phyloP scores from a whole-genome alignment of 2,797 vertebrate species.

The Eutrigla gurnardus region DNA sequence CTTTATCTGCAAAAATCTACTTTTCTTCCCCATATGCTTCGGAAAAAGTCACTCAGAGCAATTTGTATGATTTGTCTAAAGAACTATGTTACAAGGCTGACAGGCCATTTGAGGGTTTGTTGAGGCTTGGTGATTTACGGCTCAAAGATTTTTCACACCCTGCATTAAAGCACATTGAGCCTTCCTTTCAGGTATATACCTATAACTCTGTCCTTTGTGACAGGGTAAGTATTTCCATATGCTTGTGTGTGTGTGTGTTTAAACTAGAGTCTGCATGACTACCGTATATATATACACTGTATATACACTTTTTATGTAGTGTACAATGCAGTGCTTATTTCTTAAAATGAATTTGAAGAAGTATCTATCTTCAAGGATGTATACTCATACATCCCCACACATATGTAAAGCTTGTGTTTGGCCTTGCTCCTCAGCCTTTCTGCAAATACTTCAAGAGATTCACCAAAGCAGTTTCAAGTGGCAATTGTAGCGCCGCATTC shows the following conservation, averaged over 20 bases:
- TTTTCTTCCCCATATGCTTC: conserved; percentile 37
- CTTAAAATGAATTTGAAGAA: neutral
- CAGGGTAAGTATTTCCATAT: conserved; percentile 14
- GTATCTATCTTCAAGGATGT: neutral
- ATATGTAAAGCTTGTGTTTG: neutral
- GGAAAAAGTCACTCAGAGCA: conserved; percentile 38
- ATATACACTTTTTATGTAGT: neutral
- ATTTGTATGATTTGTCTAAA: conserved; percentile 58
- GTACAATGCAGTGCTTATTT: neutral
- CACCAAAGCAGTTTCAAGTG: neutral
- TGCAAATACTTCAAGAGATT: neutral
- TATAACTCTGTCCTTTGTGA: conserved; percentile 49
- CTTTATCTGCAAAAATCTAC: conserved; percentile 47
- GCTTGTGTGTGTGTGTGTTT: conserved; percentile 8
- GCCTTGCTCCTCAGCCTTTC: neutral
- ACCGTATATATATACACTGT: neutral
- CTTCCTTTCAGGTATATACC: conserved; percentile 58
- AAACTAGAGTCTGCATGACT: too few species aligned
- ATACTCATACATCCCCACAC: neutral
- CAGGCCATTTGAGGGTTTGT: conserved; percentile 55
- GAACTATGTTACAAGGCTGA: conserved; percentile 47
- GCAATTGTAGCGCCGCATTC: neutral
- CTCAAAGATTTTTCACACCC: conserved; percentile 47
- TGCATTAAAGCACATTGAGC: conserved; percentile 56
- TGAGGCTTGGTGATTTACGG: conserved; percentile 51